Base-by-base conservation (phyloP, 2,113 vertebrate species). In the Pycnonotus jocosus region DNA sequence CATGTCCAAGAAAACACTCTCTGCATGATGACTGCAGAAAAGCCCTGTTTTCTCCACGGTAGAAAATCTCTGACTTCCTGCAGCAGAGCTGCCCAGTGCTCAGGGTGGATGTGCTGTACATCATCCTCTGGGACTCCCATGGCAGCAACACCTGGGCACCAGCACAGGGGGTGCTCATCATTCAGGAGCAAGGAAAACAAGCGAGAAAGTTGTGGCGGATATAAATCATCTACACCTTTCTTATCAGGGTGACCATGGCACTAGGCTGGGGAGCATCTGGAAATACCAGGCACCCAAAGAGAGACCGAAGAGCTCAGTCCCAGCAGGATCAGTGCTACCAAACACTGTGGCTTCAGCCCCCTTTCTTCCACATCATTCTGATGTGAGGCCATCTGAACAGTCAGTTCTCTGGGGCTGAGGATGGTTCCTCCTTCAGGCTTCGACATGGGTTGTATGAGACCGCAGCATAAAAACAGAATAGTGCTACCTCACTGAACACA, bases 381-480 rank as follows among this genome's bases (percentile, higher is more conserved):
- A 22, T 7, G 0, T 38, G 27, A 65, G 12, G 42, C 10, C 62
- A 12, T 54, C 47, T 48, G 77, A 74, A 45, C 38, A 15, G 22
- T 15, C 51, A 70, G 22, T 15, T 57, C 50, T 31, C 68, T 83
- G 62, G 51, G 50, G n/a, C 11, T 90, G 61, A 33, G 27, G 16
- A 50, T 42, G 24, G 20, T 88, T 27, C 25, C 44, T 71, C 53
- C 40, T 58, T 83, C 56, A 62, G 74, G 44, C 21, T 86, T 54
- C 28, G n/a, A 62, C 5, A 9, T 12, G 37, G 8, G 7, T 51
- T 42, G 7, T 54, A 28, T 13, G 33, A 54, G 42, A 83, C 21
- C 0, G 0, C 16, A 64, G 37, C 23, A 65, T 3, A 11, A 54
- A 50, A 40, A 61, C 42, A 51, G 37, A 74, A 65, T 0, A 83